Base-by-base conservation (phyloP, 2,888 invertebrate species). In the Harpalus rubripes region DNA sequence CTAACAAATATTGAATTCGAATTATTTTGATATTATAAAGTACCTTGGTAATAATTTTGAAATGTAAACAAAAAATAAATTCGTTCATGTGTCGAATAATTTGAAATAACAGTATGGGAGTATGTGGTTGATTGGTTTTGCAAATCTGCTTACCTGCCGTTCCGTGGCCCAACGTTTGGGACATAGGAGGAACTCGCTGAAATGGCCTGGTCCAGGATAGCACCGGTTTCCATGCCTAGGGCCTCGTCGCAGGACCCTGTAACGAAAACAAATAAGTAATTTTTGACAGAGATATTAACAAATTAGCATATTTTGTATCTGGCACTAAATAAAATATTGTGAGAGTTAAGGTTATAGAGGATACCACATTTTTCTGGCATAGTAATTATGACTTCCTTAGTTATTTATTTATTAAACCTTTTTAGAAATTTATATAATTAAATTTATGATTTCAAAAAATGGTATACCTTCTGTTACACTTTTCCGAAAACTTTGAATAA, bases 201-300 rank as follows among this genome's bases (percentile, higher is more conserved):
- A 89, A 96, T 93, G 87, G 95, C 94, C 76, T 93, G 92, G 90
- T 95, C 95, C 86, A 93, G 93, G 89, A 96, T 95, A 82, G 91
- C 92, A 65, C 95, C 95, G 41, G 94, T 94, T 90, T 95, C 95
- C 95, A 96, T 95, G 84, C 96, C 96, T 86, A 96, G 92, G 32
- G 95, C 91, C 87, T 91, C 91, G 89, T 93, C 93, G 90, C 95
- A 95, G 88, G 92, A 91, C 87, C 92, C 95, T 95, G 93, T 85
- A 92, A 92, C 12, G 32, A 74, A 85, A 59, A 59, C 59, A 59
- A 59, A 32, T 32, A 32, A 4, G 32, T 32, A 32, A 4, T 32
- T 32, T 32, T 32, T 3, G 2, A 32, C 32, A 32, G 1, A 32
- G 32, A 32, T 32, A 5, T 32, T 32, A 32, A 32, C 32, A 22